A percentile compares a stretch with the other conserved stretches of the same genome.
Conservation (phyloP, 2,888 invertebrate genomes). For the Siphlonurus alternatus region DNA sequence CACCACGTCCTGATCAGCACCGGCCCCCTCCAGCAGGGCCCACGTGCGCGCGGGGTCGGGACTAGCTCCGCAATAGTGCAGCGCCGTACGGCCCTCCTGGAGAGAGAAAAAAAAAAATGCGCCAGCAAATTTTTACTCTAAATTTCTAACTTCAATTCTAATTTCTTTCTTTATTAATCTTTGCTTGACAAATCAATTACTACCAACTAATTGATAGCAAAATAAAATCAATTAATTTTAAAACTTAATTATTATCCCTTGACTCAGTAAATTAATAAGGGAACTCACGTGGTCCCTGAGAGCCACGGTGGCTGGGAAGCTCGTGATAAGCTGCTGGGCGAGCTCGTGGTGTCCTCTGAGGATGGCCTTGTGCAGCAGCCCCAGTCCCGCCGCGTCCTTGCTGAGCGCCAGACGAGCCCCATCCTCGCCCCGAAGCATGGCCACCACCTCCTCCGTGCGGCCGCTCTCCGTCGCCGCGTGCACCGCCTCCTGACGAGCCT, state of each 20-base stretch:
- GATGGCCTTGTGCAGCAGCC: constrained; percentile 64
- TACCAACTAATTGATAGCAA: too few relatives aligned
- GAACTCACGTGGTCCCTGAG: constrained; percentile 51
- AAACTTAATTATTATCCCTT: too few relatives aligned
- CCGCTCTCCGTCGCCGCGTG: constrained; percentile 61
- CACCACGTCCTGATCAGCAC: constrained; percentile 40
- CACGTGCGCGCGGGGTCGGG: constrained; percentile 40
- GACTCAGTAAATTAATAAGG: too few relatives aligned
- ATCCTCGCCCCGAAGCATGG: constrained; percentile 27
- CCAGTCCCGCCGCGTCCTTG: constrained; percentile 50
- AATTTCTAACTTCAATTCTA: too few relatives aligned
- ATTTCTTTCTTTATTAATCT: too few relatives aligned
- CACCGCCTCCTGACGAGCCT: constrained; percentile 33
- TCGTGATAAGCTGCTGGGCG: constrained; percentile 49
- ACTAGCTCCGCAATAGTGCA: constrained; percentile 47
- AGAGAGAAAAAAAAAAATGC: constrained; percentile 12
- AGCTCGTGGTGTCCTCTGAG: constrained; percentile 56
- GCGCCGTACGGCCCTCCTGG: constrained; percentile 47
- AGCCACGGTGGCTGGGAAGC: constrained; percentile 45
- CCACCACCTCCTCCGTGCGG: constrained; percentile 47
- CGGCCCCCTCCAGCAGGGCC: constrained; percentile 39
- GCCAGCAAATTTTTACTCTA: too few relatives aligned
- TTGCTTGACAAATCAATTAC: too few relatives aligned
- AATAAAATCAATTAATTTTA: too few relatives aligned
- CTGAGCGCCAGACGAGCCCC: constrained; percentile 34